A percentile compares a stretch with the other conserved stretches of the same genome.
Conservation (phyloP, 2,888 invertebrate genomes). For the Eupithecia tripunctaria region DNA sequence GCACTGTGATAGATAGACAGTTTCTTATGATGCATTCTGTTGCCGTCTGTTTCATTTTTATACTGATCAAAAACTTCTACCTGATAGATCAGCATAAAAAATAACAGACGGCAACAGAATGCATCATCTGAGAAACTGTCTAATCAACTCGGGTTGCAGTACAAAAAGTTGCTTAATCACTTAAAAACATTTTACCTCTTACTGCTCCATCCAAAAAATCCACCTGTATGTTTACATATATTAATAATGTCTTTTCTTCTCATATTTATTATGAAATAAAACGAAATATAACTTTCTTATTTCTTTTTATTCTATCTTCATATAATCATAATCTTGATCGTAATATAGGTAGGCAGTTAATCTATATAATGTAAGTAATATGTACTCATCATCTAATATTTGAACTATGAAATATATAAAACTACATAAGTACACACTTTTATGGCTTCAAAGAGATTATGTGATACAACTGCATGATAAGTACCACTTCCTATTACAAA, state of each 20-base stretch:
- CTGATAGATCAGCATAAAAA: no score
- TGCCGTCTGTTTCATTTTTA: no score
- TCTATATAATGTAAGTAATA: neutral
- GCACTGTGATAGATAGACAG: no score
- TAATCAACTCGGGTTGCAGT: no score
- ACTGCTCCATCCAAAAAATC: no score
- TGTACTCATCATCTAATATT: neutral
- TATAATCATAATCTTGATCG: neutral
- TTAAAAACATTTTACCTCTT: no score
- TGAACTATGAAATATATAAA: constrained; percentile 12
- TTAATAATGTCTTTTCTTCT: neutral
- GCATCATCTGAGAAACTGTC: no score
- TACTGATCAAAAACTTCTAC: no score
- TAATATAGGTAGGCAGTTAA: neutral
- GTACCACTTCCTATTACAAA: neutral
- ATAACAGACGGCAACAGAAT: no score
- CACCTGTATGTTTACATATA: no score
- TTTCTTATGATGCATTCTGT: no score
- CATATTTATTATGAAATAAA: constrained; percentile 7
- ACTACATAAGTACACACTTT: neutral
- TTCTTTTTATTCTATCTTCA: constrained; percentile 13
- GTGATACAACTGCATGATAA: neutral
- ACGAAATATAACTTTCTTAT: neutral
- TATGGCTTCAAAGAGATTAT: neutral
- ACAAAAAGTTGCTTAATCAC: no score